Evolutionary conservation across 2,797 vertebrate species (phyloP).

Genomic region (Gambusia yucatana): DNA sequence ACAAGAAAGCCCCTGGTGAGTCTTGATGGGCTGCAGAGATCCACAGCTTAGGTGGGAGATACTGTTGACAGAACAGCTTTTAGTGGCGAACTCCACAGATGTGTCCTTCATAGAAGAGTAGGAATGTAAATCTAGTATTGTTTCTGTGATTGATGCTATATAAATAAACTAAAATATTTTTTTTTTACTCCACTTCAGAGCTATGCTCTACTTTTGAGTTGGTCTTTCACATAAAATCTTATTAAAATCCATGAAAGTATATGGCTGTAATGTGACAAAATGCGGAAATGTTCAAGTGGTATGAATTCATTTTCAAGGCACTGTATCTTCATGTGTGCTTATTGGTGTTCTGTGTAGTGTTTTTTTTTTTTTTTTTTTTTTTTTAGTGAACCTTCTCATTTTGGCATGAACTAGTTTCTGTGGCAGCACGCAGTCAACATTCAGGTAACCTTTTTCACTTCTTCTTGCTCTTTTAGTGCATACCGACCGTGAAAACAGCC

Average conservation of each 20-base stretch:
- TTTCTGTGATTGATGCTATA: no score
- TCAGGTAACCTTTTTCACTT: slow-evolving; percentile 11
- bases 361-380: slow-evolving; percentile 7
- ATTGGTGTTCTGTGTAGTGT: slow-evolving; percentile 1
- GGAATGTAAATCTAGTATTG: neutral
- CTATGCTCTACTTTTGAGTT: neutral
- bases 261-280: neutral
- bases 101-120: neutral
- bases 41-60: neutral
- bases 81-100: neutral
- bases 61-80: neutral
- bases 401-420: slow-evolving; percentile 59
- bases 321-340: neutral
- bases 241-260: neutral
- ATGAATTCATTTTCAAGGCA: neutral
- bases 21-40: neutral
- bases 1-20: neutral
- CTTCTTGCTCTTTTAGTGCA: slow-evolving; percentile 13
- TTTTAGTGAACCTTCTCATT: slow-evolving; percentile 35
- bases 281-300: neutral
- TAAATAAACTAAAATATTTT: no score
- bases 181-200: neutral
- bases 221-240: neutral
- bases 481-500: slow-evolving; percentile 1
- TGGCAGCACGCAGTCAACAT: slow-evolving; percentile 14